Evolutionary conservation across 2,113 vertebrate genomes (phyloP), one percentile per base, ranked within the genome.

Genomic region (Lipotes vexillifer): DNA sequence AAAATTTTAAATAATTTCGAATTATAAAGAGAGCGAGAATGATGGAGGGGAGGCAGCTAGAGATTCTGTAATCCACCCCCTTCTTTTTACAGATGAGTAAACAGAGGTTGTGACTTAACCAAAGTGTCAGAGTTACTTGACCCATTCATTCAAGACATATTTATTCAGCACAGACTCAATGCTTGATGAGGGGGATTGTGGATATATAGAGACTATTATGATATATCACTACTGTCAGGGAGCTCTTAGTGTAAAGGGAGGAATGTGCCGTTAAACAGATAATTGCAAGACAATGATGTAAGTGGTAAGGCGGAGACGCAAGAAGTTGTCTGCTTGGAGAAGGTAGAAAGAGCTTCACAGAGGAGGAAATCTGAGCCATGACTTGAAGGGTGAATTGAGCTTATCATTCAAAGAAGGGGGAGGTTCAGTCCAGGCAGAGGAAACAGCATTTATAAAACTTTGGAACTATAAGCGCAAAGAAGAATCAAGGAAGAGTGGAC

Each of bases 81-180:
- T 9, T 44, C 14, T 74, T 92, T 96, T 93, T 66, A 83, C 4
- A 90, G 20, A 87, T 95, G 29, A 83, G 18, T 55, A 93, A 95
- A 90, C 1, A 33, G 12, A 80, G 10, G 5, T 71, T 68, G 13
- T 59, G 36, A 83, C 46, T 94, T 92, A 75, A 84, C 41, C 57
- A 36, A 77, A 72, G 41, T 57, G 18, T 94, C 92, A 84, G 61
- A 55, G 18, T 69, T 61, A 71, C 15, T 69, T 84, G 61, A 44
- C 12, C 23, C 8, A 72, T 66, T 87, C 31, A 27, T 83, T 95
- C 21, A 66, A 21, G 66, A 52, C 29, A 57, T 36, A 27, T 41
- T 80, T 90, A 46, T 8, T 69, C 52, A 94, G 57, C 29, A 25
- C 6, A 1, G 61, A 38, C 15, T 55, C 21, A 36, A 1, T 81